Evolutionary conservation across 2,797 vertebrate genomes (phyloP), one percentile per base, ranked within the genome.

Genomic region (Octomys mimax): DNA sequence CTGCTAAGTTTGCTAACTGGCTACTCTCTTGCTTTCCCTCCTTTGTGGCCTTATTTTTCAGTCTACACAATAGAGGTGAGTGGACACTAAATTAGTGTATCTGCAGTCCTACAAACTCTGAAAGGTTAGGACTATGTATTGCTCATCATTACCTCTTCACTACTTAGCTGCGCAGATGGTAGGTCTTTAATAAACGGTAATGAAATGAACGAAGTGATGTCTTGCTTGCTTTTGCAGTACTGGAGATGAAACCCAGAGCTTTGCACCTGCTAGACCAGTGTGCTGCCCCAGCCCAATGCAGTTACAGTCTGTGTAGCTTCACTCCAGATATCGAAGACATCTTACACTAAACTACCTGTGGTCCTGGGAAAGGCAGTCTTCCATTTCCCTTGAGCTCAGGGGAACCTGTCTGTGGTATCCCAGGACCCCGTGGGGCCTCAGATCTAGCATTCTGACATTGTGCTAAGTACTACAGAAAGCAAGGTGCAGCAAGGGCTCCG

Each of bases 391-490:
- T 70, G 36, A 33, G 73, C 68, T 85, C 66, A 11, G 52, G 61
- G 79, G 46, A 61, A 46, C 54, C 83, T 14, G 18, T n/a, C 59
- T 77, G 11, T 61, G 73, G 36, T 66, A 77, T 92, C 46, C 59
- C 68, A 83, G 71, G 89, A 61, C n/a, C 33, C 49, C 28, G 12
- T 59, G 18, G 54, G 31, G 39, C 21, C 42, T 66, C 83, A n/a
- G 94, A 94, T 42, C 89, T 78, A 59, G 61, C 87, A 81, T 78
- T 92, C 57, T 92, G 86, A 71, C n/a, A 77, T 46, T 42, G 66
- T 81, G n/a, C 39, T 86, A n/a, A 5, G 19, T 52, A 24, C 64
- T 87, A 19, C 0, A 1, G 71, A 81, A 82, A 77, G 24, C n/a
- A 24, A 87, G 39, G 39, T 1, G 0, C 77, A 52, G 31, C 42